phyloP scores from a whole-genome alignment of 2,797 vertebrate genomes.

The Sus cebifrons region DNA sequence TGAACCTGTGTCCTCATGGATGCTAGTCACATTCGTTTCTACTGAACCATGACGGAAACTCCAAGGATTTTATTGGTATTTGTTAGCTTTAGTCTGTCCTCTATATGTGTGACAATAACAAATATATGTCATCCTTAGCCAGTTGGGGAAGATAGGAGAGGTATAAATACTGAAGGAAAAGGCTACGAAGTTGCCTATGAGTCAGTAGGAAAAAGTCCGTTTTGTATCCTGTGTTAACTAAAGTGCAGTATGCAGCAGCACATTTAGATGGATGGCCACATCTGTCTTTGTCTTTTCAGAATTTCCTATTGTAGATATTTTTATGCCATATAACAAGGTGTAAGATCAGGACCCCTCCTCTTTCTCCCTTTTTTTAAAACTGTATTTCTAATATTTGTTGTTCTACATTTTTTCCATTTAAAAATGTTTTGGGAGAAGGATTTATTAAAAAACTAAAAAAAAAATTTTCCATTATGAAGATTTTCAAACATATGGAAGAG shows the following conservation, averaged over 20 bases:
- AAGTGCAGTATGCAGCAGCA: background rate
- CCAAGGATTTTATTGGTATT: slow-evolving; percentile 10
- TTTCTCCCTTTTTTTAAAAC: background rate
- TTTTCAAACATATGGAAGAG: background rate
- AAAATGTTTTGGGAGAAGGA: slow-evolving; percentile 43
- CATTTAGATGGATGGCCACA: background rate
- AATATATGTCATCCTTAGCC: background rate
- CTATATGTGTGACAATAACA: background rate
- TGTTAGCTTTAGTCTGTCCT: slow-evolving; percentile 50
- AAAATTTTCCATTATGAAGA: background rate
- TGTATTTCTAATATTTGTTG: slow-evolving; percentile 25
- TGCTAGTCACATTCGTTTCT: too few relatives aligned
- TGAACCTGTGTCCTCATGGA: too few relatives aligned
- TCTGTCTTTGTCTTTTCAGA: background rate
- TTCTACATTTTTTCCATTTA: slow-evolving; percentile 14
- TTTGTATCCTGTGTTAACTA: slow-evolving; percentile 2
- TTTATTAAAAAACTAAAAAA: background rate
- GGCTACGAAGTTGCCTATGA: background rate
- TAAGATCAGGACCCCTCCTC: background rate
- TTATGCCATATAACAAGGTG: background rate
- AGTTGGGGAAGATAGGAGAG: background rate
- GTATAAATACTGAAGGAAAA: background rate
- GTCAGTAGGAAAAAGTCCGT: background rate
- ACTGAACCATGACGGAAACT: too few relatives aligned
- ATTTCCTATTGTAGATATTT: background rate